Conservation (phyloP, 2,888 invertebrate species). For the Hypercompe scribonia region DNA sequence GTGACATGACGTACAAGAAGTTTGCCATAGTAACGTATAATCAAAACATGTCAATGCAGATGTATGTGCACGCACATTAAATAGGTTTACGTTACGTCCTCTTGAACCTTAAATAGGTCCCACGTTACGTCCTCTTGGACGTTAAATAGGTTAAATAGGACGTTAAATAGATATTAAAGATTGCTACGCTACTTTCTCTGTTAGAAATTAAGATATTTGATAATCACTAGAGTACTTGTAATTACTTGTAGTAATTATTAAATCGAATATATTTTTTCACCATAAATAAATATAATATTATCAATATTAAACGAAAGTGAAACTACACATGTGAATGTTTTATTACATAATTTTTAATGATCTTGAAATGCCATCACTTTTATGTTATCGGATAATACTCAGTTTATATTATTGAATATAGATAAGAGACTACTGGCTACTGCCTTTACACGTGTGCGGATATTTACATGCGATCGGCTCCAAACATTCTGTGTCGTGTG, state of each 20-base stretch:
- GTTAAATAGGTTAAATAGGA: too few relatives aligned
- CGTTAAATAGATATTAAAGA: background rate
- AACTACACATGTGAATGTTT: slow-evolving; percentile 24
- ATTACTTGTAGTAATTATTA: background rate
- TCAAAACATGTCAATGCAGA: background rate
- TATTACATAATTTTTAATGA: slow-evolving; percentile 37
- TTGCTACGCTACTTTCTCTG: background rate
- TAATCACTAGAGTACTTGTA: background rate
- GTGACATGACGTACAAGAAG: background rate
- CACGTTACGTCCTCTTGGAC: too few relatives aligned
- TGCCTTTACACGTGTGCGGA: slow-evolving; percentile 41
- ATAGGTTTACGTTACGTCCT: too few relatives aligned
- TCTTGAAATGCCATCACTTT: slow-evolving; percentile 49
- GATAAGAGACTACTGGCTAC: slow-evolving; percentile 56
- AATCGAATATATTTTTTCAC: background rate
- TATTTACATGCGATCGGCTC: slow-evolving; percentile 47
- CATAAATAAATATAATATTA: background rate
- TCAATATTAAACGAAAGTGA: too few relatives aligned
- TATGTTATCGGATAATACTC: slow-evolving; percentile 53
- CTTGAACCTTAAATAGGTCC: too few relatives aligned
- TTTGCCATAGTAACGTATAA: background rate
- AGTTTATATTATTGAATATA: slow-evolving; percentile 55
- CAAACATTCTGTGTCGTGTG: slow-evolving; percentile 33
- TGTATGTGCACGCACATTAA: too few relatives aligned
- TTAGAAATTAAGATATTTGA: background rate